phyloP scores from a whole-genome alignment of 2,113 vertebrate species.

The Cynocephalus volans region DNA sequence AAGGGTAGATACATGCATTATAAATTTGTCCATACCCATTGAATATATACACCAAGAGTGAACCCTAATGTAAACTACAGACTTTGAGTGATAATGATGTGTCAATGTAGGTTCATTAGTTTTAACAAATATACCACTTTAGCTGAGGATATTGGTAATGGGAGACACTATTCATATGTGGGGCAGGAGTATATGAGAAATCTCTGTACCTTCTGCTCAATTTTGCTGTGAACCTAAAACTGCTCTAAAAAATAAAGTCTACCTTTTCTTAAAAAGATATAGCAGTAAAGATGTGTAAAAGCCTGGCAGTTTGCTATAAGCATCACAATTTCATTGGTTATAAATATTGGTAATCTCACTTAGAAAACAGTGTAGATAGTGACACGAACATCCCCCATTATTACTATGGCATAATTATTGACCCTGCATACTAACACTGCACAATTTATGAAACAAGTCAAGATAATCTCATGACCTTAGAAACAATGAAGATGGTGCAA shows the following conservation, averaged over 20 bases:
- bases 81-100: not conserved
- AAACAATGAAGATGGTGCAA: not conserved
- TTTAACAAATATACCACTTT: not conserved
- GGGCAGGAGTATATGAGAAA: not conserved
- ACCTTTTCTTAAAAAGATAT: not conserved
- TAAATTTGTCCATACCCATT: not conserved
- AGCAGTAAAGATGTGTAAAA: not conserved
- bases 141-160: not conserved
- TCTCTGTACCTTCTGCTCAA: not conserved
- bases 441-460: not conserved
- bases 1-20: not conserved
- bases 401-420: not conserved
- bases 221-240: not conserved
- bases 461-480: not conserved
- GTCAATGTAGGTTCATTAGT: not conserved
- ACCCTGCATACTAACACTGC: not conserved
- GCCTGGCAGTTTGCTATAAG: not conserved
- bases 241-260: not conserved
- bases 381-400: not conserved
- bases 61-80: not conserved
- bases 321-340: constrained; percentile 1
- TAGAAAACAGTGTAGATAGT: not conserved
- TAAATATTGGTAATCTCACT: not conserved
- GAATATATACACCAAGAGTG: not conserved
- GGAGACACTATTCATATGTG: not conserved